phyloP scores from a whole-genome alignment of 2,113 vertebrate genomes.

The Nasalis larvatus region DNA sequence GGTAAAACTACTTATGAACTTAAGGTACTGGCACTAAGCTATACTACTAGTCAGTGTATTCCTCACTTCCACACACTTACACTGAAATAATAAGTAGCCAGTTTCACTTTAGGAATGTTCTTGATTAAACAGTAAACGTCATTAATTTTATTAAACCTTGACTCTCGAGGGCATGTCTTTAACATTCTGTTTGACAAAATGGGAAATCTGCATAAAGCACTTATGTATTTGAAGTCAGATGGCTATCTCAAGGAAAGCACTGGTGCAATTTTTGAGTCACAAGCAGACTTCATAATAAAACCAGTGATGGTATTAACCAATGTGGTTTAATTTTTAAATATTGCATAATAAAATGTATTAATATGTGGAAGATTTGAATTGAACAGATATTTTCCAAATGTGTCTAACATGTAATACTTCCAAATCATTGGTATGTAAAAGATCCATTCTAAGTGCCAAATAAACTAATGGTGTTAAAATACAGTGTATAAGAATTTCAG shows the following conservation, averaged over 20 bases:
- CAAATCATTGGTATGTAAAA: not conserved
- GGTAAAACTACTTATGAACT: not conserved
- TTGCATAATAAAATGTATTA: not conserved
- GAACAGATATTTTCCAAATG: not conserved
- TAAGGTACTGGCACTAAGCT: not conserved
- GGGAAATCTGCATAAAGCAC: not conserved
- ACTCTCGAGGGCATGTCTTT: not conserved
- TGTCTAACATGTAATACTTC: not conserved
- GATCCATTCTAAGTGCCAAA: not conserved
- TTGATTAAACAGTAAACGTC: not conserved
- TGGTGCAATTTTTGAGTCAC: no score
- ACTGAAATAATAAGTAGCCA: not conserved
- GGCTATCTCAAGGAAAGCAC: not conserved
- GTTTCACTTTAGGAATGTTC: not conserved
- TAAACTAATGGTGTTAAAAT: not conserved
- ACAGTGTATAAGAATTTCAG: not conserved
- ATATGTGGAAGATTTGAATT: slow-evolving; percentile 8
- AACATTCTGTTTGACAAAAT: not conserved
- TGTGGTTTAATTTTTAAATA: slow-evolving; percentile 13
- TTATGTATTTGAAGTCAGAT: not conserved
- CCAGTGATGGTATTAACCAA: not conserved
- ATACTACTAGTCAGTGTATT: not conserved
- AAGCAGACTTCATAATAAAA: not conserved
- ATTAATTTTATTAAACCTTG: not conserved
- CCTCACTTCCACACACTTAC: not conserved